Percentiles rank a stretch among this genome's conserved stretches.
phyloP scores from a whole-genome alignment of 1,140 invertebrate species.

The Brachionus manjavacas region DNA sequence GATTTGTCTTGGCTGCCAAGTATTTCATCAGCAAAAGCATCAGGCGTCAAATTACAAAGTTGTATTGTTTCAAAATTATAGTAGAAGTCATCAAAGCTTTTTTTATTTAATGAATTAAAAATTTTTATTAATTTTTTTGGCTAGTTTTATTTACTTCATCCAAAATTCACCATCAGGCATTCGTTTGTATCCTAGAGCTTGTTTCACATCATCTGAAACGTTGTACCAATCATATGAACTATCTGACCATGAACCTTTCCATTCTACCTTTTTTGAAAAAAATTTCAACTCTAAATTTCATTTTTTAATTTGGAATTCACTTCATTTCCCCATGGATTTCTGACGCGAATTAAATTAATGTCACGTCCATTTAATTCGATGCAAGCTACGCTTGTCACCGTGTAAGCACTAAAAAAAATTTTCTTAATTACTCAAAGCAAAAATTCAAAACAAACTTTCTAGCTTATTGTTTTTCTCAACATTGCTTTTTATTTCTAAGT shows the following conservation, averaged over 20 bases:
- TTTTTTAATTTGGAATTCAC: slow-evolving; percentile 46
- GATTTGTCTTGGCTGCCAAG: background rate
- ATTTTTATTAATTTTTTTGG: background rate
- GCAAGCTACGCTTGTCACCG: slow-evolving; percentile 73
- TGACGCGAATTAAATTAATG: slow-evolving; percentile 66
- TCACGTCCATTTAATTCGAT: slow-evolving; percentile 39
- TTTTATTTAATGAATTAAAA: background rate
- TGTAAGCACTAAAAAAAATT: slow-evolving; percentile 65
- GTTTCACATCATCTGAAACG: slow-evolving; percentile 80
- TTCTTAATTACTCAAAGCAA: too few relatives aligned
- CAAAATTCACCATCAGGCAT: slow-evolving; percentile 43
- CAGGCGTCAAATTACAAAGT: slow-evolving; percentile 37
- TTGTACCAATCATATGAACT: slow-evolving; percentile 68
- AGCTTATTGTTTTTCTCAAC: too few relatives aligned
- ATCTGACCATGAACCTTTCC: slow-evolving; percentile 70
- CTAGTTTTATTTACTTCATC: slow-evolving; percentile 1
- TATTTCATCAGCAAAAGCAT: background rate
- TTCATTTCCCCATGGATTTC: slow-evolving; percentile 97
- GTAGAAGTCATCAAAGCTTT: slow-evolving; percentile 36
- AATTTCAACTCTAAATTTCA: background rate
- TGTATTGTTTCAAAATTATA: slow-evolving; percentile 38
- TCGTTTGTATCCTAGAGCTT: slow-evolving; percentile 67
- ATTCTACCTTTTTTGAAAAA: slow-evolving; percentile 64
- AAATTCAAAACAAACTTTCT: too few relatives aligned
- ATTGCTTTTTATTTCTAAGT: too few relatives aligned